Evolutionary conservation across 2,113 vertebrate species (phyloP), one percentile per base, ranked within the genome.

Genomic region (Larimichthys polyactis): DNA sequence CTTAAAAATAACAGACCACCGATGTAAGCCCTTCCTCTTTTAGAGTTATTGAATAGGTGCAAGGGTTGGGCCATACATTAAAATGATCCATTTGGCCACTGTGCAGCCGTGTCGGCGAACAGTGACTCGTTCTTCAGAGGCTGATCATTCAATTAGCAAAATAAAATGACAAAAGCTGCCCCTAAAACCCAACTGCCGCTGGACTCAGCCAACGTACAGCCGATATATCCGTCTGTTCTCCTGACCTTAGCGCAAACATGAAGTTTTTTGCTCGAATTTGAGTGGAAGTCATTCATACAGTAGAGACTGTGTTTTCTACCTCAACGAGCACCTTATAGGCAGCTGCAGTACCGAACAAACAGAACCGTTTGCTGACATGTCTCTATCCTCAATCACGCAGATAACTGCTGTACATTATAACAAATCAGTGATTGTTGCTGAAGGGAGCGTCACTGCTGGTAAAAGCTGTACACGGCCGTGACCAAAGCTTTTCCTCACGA

Each of bases 251-350:
- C 27, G 22, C 9, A 66, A 27, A 27, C 44, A 7, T 48, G 24
- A 4, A 5, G 12, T 24, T 27, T 19, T 27, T 27, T 11, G 9
- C 4, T 48, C 1, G 10, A 20, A 40, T 43, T 43, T 44, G 5
- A 44, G 20, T 19, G 24, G 15, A 27, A 27, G 5, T 9, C 22
- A 19, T 64, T 11, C 19, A 63, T 1, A 27, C 27, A 27, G 27
- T 27, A 40, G 32, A 40, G 66, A 52, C 27, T n/a, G n/a, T 32
- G 44, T 79, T 71, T 71, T 71, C 36, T 51, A 22, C 43, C 19
- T 27, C 10, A 8, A 0, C 52, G 29, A 51, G 32, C 44, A 40
- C 63, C 63, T 24, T 66, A 66, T 46, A 22, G 62, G 20, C 7
- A 12, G 63, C 49, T 32, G 43, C 46, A 36, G 52, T 24, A 20